These are phyloP conservation scores for Dexiosoma caninum DNA, from an alignment of 2,888 invertebrate genomes.

Conservation along the genomic window DNA sequence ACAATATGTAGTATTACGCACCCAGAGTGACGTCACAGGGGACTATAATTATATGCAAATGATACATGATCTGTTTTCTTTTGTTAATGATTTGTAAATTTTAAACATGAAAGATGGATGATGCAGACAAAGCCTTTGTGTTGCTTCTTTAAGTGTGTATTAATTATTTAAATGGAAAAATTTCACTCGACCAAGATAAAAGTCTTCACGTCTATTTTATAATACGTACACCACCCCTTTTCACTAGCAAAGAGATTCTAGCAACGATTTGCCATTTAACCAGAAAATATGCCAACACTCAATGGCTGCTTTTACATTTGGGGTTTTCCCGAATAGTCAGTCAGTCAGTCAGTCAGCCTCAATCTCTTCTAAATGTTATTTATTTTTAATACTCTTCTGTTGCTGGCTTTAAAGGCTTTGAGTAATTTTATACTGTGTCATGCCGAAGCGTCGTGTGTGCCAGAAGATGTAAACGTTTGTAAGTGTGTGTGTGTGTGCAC, in stretches of 20 bases:
- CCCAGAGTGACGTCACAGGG: background rate
- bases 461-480: constrained; percentile 22
- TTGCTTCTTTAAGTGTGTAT: constrained; percentile 35
- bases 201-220: constrained; percentile 4
- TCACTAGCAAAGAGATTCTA: background rate
- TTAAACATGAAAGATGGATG: constrained; percentile 25
- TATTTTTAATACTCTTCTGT: background rate
- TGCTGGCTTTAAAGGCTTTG: constrained; percentile 28
- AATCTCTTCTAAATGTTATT: constrained; percentile 42
- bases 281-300: constrained; percentile 60
- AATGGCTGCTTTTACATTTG: constrained; percentile 43
- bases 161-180: constrained; percentile 53
- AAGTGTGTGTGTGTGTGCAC: background rate
- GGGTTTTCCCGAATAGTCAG: constrained; percentile 29
- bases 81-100: constrained; percentile 44
- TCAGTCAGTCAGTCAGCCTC: constrained; percentile 39
- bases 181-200: constrained; percentile 12
- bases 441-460: background rate
- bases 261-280: constrained; percentile 46
- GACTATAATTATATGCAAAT: constrained; percentile 23
- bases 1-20: background rate
- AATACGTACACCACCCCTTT: background rate
- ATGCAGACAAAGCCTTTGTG: background rate
- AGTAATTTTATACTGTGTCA: constrained; percentile 40
- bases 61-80: constrained; percentile 49